Conservation (phyloP, 2,888 invertebrate genomes). For the Stenolophus ochropezus region DNA sequence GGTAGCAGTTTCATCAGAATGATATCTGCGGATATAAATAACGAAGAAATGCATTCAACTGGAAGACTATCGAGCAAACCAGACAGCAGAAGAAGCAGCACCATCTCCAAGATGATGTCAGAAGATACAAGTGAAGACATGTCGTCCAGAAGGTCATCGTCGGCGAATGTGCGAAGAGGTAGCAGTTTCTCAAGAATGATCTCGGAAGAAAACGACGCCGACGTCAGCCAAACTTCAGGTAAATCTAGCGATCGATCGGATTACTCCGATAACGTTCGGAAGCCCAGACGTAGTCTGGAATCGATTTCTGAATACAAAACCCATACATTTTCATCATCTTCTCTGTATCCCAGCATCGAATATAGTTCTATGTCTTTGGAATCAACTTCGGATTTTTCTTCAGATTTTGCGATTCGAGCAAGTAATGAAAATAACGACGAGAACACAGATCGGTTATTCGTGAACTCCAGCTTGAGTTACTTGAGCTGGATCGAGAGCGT, state of each 20-base stretch:
- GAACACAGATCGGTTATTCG: constrained; percentile 66
- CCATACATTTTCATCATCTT: constrained; percentile 69
- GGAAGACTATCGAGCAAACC: constrained; percentile 45
- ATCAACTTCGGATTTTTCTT: constrained; percentile 68
- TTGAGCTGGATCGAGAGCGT: constrained; percentile 72
- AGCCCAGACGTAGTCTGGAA: constrained; percentile 70
- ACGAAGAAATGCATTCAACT: constrained; percentile 48
- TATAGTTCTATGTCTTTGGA: constrained; percentile 68
- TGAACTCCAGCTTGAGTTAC: constrained; percentile 70
- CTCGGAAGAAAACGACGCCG: constrained; percentile 52
- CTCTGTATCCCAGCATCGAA: constrained; percentile 65
- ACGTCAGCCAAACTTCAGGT: constrained; percentile 28
- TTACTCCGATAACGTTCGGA: constrained; percentile 59
- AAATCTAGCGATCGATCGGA: constrained; percentile 49
- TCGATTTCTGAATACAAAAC: constrained; percentile 72
- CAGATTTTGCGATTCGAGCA: constrained; percentile 68
- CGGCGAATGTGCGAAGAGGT: constrained; percentile 44
- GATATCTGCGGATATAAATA: constrained; percentile 50
- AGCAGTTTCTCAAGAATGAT: constrained; percentile 52
- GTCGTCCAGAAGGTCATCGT: constrained; percentile 44
- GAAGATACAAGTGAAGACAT: constrained; percentile 42
- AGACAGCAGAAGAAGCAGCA: constrained; percentile 43
- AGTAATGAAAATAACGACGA: constrained; percentile 64
- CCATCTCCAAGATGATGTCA: constrained; percentile 36
- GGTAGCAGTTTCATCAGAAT: constrained; percentile 54